Evolutionary conservation across 1,140 invertebrate species (phyloP).

Genomic region (Drosophila truncata): DNA sequence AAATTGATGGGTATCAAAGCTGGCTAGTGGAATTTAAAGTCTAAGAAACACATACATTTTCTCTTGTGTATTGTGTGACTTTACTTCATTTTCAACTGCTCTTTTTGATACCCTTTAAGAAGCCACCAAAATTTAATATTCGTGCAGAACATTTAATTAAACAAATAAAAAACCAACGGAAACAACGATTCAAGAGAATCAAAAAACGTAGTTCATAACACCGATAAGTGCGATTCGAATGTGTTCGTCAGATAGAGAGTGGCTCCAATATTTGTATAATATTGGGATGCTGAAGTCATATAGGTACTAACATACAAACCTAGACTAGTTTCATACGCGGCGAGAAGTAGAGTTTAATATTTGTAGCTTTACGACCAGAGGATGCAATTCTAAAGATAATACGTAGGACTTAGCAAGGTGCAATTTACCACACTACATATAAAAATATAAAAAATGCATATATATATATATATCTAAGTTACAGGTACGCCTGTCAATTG

Average conservation of each 20-base stretch:
- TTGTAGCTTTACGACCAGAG: slow-evolving; percentile 50
- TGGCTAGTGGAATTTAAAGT: background rate
- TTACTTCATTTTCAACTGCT: background rate
- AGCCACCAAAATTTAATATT: background rate
- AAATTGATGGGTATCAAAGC: background rate
- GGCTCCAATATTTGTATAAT: slow-evolving; percentile 7
- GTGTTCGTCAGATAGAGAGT: slow-evolving; percentile 27
- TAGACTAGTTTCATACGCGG: slow-evolving; percentile 46
- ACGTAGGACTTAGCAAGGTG: slow-evolving; percentile 27
- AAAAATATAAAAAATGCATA: background rate
- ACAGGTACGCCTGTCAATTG: slow-evolving; percentile 5
- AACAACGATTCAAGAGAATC: slow-evolving; percentile 43
- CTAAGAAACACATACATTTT: background rate
- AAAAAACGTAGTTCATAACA: slow-evolving; percentile 60
- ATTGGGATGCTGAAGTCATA: slow-evolving; percentile 17
- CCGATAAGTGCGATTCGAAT: slow-evolving; percentile 67
- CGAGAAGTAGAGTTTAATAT: slow-evolving; percentile 33
- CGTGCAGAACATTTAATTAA: slow-evolving; percentile 22
- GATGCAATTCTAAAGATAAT: slow-evolving; percentile 44
- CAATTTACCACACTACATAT: slow-evolving; percentile 11
- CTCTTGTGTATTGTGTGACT: background rate
- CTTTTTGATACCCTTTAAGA: background rate
- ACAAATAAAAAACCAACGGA: slow-evolving; percentile 14
- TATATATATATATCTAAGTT: background rate
- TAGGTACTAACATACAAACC: slow-evolving; percentile 22